Evolutionary conservation across 1,140 invertebrate genomes (phyloP).

Genomic region (Bemisia tabaci): DNA sequence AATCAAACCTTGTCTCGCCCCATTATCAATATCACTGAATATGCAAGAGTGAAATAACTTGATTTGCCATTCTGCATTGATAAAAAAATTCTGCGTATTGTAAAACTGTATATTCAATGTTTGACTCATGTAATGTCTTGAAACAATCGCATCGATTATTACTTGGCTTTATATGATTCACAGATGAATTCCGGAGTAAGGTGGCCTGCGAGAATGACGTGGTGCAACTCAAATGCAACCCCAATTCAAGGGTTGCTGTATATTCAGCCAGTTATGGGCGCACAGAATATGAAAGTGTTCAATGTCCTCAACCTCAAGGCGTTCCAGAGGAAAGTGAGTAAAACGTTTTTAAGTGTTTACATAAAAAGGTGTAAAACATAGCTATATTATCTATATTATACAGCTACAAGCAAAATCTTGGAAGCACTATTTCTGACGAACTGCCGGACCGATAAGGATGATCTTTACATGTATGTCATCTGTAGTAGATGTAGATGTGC

Average conservation of each 20-base stretch:
- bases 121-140: not conserved
- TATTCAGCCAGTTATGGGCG: constrained; percentile 82
- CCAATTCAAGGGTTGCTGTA: constrained; percentile 69
- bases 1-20: constrained; percentile 7
- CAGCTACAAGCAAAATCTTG: too few relatives aligned
- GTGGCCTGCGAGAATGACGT: constrained; percentile 81
- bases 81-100: not conserved
- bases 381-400: too few relatives aligned
- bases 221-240: constrained; percentile 65
- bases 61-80: not conserved
- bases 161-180: constrained; percentile 30
- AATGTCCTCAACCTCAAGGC: constrained; percentile 72
- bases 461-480: too few relatives aligned
- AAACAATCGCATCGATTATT: constrained; percentile 1
- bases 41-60: not conserved
- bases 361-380: too few relatives aligned
- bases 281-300: constrained; percentile 72
- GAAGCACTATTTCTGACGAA: too few relatives aligned
- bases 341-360: too few relatives aligned
- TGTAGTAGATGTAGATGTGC: too few relatives aligned
- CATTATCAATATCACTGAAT: not conserved
- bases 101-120: not conserved
- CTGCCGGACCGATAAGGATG: too few relatives aligned
- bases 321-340: constrained; percentile 76
- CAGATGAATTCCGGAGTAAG: constrained; percentile 82